A percentile compares a stretch with the other conserved stretches of the same genome.
phyloP scores from a whole-genome alignment of 2,888 invertebrate species.

The Eristalinus sepulchralis region DNA sequence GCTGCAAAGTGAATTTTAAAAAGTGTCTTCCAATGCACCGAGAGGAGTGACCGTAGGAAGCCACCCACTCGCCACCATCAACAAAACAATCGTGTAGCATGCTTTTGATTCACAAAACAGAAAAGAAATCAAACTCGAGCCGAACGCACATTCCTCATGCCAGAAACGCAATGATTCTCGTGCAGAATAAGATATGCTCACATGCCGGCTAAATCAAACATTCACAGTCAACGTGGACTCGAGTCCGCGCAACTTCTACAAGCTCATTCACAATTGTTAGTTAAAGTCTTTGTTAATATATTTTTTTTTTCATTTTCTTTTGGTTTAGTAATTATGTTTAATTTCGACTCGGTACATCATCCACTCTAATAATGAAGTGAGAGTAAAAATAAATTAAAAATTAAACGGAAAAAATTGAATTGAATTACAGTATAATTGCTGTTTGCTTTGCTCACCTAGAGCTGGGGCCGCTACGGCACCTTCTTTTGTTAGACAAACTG shows the following conservation, averaged over 20 bases:
- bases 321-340: constrained; percentile 25
- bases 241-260: constrained; percentile 4
- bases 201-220: constrained; percentile 50
- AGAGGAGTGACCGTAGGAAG: not conserved
- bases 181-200: constrained; percentile 29
- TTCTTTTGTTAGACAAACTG: constrained; percentile 81
- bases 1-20: not conserved
- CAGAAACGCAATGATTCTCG: constrained; percentile 9
- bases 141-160: constrained; percentile 41
- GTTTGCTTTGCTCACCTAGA: constrained; percentile 80
- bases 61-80: not conserved
- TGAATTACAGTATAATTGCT: constrained; percentile 70
- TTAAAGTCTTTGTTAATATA: constrained; percentile 33
- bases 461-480: constrained; percentile 81
- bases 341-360: constrained; percentile 32
- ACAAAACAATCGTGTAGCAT: not conserved
- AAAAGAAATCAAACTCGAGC: not conserved
- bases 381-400: constrained; percentile 19
- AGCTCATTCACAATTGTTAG: constrained; percentile 29
- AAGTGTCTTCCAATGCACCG: not conserved
- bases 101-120: not conserved
- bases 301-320: not conserved
- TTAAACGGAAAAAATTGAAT: not conserved
- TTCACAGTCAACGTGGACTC: constrained; percentile 46
- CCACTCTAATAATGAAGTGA: constrained; percentile 46